Evolutionary conservation across 23 tunicate species (phyloP).

Genomic region (Corella eumyota): DNA sequence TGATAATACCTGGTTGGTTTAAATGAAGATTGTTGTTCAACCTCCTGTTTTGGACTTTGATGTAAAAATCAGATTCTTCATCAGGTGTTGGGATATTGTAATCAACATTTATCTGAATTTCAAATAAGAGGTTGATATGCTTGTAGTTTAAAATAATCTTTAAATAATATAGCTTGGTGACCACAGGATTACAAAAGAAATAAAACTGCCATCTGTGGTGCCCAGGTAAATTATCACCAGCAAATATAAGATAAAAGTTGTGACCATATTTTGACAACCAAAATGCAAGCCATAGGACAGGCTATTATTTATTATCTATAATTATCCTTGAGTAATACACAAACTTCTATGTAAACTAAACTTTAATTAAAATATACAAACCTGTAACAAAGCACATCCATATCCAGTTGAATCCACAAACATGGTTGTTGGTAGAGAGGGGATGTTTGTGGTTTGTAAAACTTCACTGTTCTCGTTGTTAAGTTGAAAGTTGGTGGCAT

Average conservation of each 20-base stretch:
- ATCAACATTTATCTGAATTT: slow-evolving; percentile 61
- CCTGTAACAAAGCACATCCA: slow-evolving; percentile 93
- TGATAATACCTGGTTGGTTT: not conserved
- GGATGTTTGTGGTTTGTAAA: slow-evolving; percentile 42
- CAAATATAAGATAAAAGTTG: no score
- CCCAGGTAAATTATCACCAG: no score
- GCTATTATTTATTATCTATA: no score
- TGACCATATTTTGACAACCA: no score
- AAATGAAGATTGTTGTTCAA: not conserved
- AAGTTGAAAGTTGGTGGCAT: slow-evolving; percentile 24
- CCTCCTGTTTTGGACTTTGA: slow-evolving; percentile 12
- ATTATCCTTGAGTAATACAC: no score
- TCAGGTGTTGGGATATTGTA: slow-evolving; percentile 74
- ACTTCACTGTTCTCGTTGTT: slow-evolving; percentile 82
- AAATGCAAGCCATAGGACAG: no score
- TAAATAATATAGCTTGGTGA: no score
- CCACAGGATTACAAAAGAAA: no score
- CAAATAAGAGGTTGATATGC: no score
- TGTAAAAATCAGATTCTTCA: slow-evolving; percentile 34
- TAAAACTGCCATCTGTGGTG: no score
- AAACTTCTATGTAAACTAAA: no score
- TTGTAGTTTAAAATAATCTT: no score
- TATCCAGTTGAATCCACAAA: slow-evolving; percentile 79
- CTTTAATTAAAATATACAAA: not conserved
- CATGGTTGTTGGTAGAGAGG: slow-evolving; percentile 48